Base-by-base conservation (phyloP, 2,113 vertebrate species). In the Coracopsis vasa region DNA sequence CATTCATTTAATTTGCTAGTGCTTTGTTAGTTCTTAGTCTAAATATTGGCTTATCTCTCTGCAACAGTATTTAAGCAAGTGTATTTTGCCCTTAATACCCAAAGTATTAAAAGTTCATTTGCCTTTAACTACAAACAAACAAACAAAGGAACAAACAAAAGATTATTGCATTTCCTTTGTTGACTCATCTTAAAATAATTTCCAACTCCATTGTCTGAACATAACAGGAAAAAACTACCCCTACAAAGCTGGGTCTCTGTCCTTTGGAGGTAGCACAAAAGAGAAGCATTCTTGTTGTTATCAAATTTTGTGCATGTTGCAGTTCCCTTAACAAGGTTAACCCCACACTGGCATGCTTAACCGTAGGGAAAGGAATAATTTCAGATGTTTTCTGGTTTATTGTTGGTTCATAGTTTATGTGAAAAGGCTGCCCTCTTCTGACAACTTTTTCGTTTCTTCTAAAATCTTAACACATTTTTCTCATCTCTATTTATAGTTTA, bases 371-470 rank as follows among this genome's bases (percentile, higher is more conserved):
- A 84, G 25, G 70, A 94, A 37, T 41, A 41, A 81, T 85, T 90
- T 93, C n/a, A 73, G 23, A 35, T 48, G 25, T 88, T 94, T 91
- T 80, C 50, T 67, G 21, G 45, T 24, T 39, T 61, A 20, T 66
- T 94, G 31, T 84, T 90, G 28, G 8, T 87, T 93, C 96, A 87
- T 24, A 87, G 69, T 96, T 84, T 61, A 82, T 94, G 87, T 86
- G 97, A 96, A 96, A 90, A 97, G 93, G 84, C 96, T 97, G 97
- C 97, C 97, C 97, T 95, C 97, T 97, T 95, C 95, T 97, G 97
- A 96, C 95, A 84, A 71, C 2, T 83, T 78, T 65, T 67, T 50
- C 3, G 33, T 84, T 91, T 88, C 37, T 75, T 73, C 2, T 4
- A 58, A 89, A 87, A 61, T 41, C 35, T 51, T 65, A 18, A 47